These are phyloP conservation scores for Aurelia aurita complex sp. Pacific DNA, from an alignment of 30 jellyfish, hydroid and myxozoan species.

Conservation along the genomic window DNA sequence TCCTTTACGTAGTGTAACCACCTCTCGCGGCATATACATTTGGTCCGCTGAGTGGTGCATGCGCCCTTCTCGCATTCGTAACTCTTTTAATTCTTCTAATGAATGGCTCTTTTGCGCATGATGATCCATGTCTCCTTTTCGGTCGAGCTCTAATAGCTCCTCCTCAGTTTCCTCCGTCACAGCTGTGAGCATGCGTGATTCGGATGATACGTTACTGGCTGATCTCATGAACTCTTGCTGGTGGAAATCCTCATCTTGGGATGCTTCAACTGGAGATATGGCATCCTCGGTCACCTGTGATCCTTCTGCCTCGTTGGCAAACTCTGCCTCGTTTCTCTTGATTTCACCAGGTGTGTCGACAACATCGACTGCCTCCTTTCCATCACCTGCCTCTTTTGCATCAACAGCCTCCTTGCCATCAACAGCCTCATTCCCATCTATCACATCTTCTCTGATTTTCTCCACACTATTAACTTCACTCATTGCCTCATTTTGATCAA, in stretches of 20 bases:
- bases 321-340: not conserved
- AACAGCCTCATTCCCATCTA: not conserved
- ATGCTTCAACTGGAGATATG: not conserved
- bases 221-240: slow-evolving; percentile 42
- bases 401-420: not conserved
- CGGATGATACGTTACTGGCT: slow-evolving; percentile 30
- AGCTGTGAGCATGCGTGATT: slow-evolving; percentile 64
- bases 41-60: slow-evolving; percentile 70
- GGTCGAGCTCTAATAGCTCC: slow-evolving; percentile 76
- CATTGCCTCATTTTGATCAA: not conserved
- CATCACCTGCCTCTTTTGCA: not conserved
- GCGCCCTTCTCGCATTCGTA: slow-evolving; percentile 33
- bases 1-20: slow-evolving; percentile 55
- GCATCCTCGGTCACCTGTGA: not conserved
- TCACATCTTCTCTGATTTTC: not conserved
- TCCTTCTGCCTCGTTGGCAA: not conserved
- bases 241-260: not conserved
- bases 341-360: not conserved
- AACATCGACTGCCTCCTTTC: not conserved
- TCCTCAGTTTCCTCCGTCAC: slow-evolving; percentile 96
- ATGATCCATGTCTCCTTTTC: slow-evolving; percentile 19
- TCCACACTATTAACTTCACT: not conserved
- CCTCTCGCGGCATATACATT: slow-evolving; percentile 50
- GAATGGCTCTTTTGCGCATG: slow-evolving; percentile 51
- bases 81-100: slow-evolving; percentile 41